A percentile compares a stretch with the other conserved stretches of the same genome.
Conservation (phyloP, 2,888 invertebrate genomes). For the Priocnemis perturbator region DNA sequence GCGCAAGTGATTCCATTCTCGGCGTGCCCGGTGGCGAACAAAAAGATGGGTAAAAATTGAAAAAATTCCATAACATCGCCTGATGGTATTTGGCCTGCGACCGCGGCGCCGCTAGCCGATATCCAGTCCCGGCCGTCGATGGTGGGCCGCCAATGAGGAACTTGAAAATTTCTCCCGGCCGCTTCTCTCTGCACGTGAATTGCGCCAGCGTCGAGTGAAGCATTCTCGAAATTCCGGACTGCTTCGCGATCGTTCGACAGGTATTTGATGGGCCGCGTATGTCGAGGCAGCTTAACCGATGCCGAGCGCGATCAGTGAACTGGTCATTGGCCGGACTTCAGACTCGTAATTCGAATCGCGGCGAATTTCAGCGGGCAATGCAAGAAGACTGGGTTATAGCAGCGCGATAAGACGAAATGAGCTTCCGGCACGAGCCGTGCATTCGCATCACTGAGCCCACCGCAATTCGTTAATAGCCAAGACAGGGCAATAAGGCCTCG, state of each 20-base stretch:
- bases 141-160: conserved; percentile 32
- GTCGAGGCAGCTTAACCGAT: conserved; percentile 29
- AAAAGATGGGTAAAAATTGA: neutral
- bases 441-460: too few species aligned
- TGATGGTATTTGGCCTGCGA: conserved; percentile 41
- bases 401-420: conserved; percentile 4
- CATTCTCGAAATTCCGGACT: conserved; percentile 45
- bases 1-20: too few species aligned
- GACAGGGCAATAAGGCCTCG: too few species aligned
- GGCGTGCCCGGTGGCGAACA: too few species aligned
- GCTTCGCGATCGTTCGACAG: conserved; percentile 39
- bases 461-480: too few species aligned
- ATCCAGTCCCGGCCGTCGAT: conserved; percentile 15
- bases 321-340: conserved; percentile 10
- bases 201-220: conserved; percentile 13
- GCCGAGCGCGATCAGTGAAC: too few species aligned
- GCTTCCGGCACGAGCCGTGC: too few species aligned
- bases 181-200: conserved; percentile 27
- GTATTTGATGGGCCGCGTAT: conserved; percentile 48
- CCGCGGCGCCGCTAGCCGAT: conserved; percentile 17
- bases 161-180: conserved; percentile 43
- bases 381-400: conserved; percentile 19
- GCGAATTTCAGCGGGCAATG: neutral
- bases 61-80: conserved; percentile 17
- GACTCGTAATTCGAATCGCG: conserved; percentile 37